phyloP scores from a whole-genome alignment of 2,888 invertebrate genomes.

The Cryptophagus acutangulus region DNA sequence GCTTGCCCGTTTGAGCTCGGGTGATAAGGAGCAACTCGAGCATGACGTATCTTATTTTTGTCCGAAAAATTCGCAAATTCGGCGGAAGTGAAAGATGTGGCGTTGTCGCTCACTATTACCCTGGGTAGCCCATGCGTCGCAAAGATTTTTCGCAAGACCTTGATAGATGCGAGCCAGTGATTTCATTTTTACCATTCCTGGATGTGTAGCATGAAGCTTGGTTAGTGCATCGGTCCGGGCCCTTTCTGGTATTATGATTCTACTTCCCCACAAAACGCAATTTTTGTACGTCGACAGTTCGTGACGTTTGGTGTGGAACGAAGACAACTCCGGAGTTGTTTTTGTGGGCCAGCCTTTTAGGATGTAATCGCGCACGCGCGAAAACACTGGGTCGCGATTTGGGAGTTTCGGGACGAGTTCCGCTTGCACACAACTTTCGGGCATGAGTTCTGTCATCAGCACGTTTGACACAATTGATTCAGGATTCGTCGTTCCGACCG shows the following conservation, averaged over 20 bases:
- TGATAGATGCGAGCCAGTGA: slow-evolving; percentile 13
- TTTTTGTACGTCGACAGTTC: slow-evolving; percentile 10
- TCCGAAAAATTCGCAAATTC: slow-evolving; percentile 17
- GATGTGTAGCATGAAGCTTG: slow-evolving; percentile 11
- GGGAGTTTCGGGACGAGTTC: neutral
- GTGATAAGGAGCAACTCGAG: slow-evolving; percentile 9
- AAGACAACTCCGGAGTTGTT: neutral
- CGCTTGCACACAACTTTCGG: neutral
- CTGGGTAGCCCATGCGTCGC: slow-evolving; percentile 19
- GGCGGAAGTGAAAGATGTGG: slow-evolving; percentile 19
- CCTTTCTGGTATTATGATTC: slow-evolving; percentile 12
- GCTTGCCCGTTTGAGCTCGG: slow-evolving; percentile 14
- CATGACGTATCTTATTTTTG: slow-evolving; percentile 14
- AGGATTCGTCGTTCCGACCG: too few relatives aligned
- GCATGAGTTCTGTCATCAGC: neutral
- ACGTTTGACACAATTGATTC: neutral
- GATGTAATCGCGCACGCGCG: neutral
- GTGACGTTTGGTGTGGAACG: neutral
- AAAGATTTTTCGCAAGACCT: slow-evolving; percentile 18
- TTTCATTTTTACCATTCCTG: slow-evolving; percentile 13
- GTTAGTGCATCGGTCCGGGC: slow-evolving; percentile 5
- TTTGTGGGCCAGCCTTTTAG: neutral
- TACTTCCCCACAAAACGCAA: slow-evolving; percentile 8
- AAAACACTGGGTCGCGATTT: neutral
- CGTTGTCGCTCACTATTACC: slow-evolving; percentile 19